Percentiles rank a stretch among this genome's conserved stretches.
Evolutionary conservation across 2,797 vertebrate genomes (phyloP).

Genomic region (Rhynchotus rufescens): DNA sequence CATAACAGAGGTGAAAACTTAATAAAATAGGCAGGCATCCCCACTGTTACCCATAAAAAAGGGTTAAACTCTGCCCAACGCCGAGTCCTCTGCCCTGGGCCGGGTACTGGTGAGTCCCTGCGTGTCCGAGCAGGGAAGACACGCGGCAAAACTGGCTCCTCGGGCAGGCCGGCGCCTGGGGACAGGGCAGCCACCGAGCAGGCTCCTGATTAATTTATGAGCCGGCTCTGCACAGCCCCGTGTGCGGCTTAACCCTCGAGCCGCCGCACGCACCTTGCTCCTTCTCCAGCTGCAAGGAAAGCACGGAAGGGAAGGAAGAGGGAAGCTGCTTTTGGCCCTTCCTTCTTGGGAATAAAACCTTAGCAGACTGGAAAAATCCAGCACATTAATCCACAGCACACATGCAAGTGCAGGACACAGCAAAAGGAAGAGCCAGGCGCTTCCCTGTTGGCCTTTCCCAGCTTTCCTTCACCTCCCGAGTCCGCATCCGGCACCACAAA

Average conservation of each 20-base stretch:
- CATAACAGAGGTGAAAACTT: slow-evolving; percentile 1
- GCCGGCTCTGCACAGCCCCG: background rate
- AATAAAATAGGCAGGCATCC: background rate
- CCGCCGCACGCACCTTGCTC: background rate
- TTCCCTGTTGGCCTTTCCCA: background rate
- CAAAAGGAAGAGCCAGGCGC: accelerated
- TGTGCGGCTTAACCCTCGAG: accelerated
- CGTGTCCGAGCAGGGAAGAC: background rate
- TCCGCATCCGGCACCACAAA: too few species aligned
- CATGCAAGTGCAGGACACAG: background rate
- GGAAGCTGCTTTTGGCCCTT: background rate
- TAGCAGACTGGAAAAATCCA: background rate
- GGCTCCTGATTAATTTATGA: background rate
- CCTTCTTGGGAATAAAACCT: background rate
- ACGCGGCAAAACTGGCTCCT: accelerated
- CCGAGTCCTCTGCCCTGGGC: background rate
- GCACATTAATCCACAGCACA: accelerated
- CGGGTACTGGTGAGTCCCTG: background rate
- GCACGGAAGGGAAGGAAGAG: background rate
- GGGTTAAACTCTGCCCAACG: background rate
- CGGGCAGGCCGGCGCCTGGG: background rate
- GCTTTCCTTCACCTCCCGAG: background rate
- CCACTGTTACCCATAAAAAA: background rate
- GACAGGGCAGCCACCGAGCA: background rate
- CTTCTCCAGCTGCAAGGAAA: background rate